Evolutionary conservation across 2,888 invertebrate genomes (phyloP).

Genomic region (Laothoe populi): DNA sequence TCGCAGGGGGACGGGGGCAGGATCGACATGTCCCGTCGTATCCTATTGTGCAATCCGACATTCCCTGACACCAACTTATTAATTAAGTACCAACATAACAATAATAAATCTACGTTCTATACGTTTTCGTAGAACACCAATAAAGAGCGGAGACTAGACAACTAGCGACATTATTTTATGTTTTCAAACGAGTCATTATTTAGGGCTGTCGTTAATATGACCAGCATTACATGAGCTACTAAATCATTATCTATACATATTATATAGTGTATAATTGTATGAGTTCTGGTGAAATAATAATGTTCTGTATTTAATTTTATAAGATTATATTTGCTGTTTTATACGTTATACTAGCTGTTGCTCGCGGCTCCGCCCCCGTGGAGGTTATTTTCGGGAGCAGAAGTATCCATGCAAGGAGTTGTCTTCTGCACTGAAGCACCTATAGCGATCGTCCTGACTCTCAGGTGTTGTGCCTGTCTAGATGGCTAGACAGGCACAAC

Average conservation of each 20-base stretch:
- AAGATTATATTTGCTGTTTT: background rate
- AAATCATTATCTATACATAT: too few relatives aligned
- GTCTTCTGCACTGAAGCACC: too few relatives aligned
- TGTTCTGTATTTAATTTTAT: background rate
- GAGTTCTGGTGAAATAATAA: background rate
- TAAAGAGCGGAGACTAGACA: background rate
- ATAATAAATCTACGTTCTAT: constrained; percentile 36
- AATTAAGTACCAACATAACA: constrained; percentile 49
- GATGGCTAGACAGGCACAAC: too few relatives aligned
- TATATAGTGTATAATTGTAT: background rate
- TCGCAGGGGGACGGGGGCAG: constrained; percentile 39
- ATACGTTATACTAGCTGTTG: too few relatives aligned
- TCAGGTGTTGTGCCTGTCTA: too few relatives aligned
- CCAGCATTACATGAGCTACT: background rate
- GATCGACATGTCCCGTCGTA: constrained; percentile 63
- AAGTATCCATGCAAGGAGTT: too few relatives aligned
- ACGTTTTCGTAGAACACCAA: background rate
- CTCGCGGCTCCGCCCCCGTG: too few relatives aligned
- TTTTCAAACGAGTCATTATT: background rate
- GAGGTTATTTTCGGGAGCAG: too few relatives aligned
- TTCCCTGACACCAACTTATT: constrained; percentile 51
- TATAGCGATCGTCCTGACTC: too few relatives aligned
- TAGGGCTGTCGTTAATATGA: background rate
- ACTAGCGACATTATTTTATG: constrained; percentile 14
- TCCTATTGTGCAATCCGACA: constrained; percentile 54